phyloP scores from a whole-genome alignment of 2,888 invertebrate species.

The Polydrusus tereticollis region DNA sequence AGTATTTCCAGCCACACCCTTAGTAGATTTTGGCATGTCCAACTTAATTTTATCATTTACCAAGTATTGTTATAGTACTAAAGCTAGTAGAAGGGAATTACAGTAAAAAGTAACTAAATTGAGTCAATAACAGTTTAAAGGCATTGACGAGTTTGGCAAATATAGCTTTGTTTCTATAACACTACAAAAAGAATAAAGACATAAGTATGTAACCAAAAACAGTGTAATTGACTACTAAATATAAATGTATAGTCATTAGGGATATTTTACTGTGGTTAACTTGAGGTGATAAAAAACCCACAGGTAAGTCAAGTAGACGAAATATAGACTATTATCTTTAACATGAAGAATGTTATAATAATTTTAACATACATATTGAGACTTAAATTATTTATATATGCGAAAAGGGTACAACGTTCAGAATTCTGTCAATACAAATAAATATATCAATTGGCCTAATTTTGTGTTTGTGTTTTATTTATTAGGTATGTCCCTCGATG shows the following conservation, averaged over 20 bases:
- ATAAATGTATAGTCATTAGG: slow-evolving; percentile 42
- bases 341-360: slow-evolving; percentile 26
- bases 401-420: slow-evolving; percentile 67
- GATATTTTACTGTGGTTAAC: slow-evolving; percentile 27
- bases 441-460: slow-evolving; percentile 69
- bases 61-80: too few species aligned
- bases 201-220: slow-evolving; percentile 18
- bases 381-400: slow-evolving; percentile 63
- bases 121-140: too few species aligned
- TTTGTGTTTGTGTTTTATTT: slow-evolving; percentile 50
- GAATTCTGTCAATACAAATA: slow-evolving; percentile 67
- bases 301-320: slow-evolving; percentile 24
- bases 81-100: too few species aligned
- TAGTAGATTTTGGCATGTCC: slow-evolving; percentile 71
- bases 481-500: neutral
- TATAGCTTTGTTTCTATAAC: neutral
- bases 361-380: slow-evolving; percentile 46
- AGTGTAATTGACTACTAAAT: slow-evolving; percentile 19
- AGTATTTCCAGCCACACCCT: slow-evolving; percentile 82
- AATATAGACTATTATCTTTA: slow-evolving; percentile 29
- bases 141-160: too few species aligned
- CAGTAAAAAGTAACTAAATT: too few species aligned
- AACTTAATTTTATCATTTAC: slow-evolving; percentile 55
- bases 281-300: slow-evolving; percentile 21
- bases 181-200: neutral